phyloP scores from a whole-genome alignment of 1,140 invertebrate genomes.

The Musca vetustissima region DNA sequence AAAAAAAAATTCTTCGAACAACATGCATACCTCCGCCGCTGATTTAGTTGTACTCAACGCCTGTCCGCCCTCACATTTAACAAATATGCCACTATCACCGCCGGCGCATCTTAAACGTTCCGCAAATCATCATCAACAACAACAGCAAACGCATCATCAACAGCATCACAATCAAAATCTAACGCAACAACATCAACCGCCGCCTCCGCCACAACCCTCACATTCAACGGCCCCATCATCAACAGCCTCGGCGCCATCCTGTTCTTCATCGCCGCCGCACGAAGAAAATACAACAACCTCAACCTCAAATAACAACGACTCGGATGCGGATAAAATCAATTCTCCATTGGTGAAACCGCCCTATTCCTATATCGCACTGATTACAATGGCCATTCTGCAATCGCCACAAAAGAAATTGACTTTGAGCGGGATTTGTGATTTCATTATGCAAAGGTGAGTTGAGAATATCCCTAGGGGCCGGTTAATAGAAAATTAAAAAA shows the following conservation, averaged over 20 bases:
- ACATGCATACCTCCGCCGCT: slow-evolving; percentile 44
- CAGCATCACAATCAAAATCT: slow-evolving; percentile 18
- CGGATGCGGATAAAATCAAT: slow-evolving; percentile 13
- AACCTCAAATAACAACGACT: slow-evolving; percentile 22
- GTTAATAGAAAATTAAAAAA: too few species aligned
- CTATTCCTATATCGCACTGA: slow-evolving; percentile 96
- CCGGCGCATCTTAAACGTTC: slow-evolving; percentile 42
- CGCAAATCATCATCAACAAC: slow-evolving; percentile 11
- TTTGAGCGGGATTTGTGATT: slow-evolving; percentile 96
- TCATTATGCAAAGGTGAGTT: slow-evolving; percentile 85
- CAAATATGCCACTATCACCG: slow-evolving; percentile 39
- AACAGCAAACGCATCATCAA: slow-evolving; percentile 21
- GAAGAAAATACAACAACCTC: slow-evolving; percentile 21
- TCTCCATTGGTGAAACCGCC: slow-evolving; percentile 83
- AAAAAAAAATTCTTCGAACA: not conserved
- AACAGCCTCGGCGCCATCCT: slow-evolving; percentile 20
- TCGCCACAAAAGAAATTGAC: slow-evolving; percentile 97
- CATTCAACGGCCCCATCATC: too few species aligned
- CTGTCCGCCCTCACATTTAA: slow-evolving; percentile 12
- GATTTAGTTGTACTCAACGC: slow-evolving; percentile 32
- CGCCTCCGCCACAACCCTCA: too few species aligned
- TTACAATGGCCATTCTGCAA: slow-evolving; percentile 97
- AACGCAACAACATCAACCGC: too few species aligned
- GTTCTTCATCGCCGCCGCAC: not conserved
- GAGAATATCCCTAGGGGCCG: not conserved